Evolutionary conservation across 1,140 invertebrate genomes (phyloP), one percentile per base, ranked within the genome.

Genomic region (Laupala kohalensis): DNA sequence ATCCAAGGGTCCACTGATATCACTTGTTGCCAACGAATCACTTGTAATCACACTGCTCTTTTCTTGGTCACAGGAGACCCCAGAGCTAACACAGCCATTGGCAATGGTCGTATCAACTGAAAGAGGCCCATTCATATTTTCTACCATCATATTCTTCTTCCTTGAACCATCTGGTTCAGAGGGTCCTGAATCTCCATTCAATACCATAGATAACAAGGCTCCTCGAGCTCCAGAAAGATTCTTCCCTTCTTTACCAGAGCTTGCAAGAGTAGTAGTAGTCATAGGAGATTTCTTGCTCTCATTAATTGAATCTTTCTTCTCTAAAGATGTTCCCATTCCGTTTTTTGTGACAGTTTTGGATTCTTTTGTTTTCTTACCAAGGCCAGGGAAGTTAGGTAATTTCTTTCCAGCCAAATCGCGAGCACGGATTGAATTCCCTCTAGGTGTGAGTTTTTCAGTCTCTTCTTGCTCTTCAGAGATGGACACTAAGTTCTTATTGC

Each of bases 391-490:
- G n/a, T 37, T 72, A 15, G 78, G 77, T 69, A 79, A 75, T 69
- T 78, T 77, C 75, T 78, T 65, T 74, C 71, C 73, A 74, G 64
- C 6, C 74, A 73, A 27, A 72, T 69, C 25, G 19, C 37, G 37
- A 19, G 71, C 6, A 37, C 72, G 19, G 25, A 73, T 29, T 4
- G 69, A 71, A 26, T 25, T 71, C 25, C 66, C 67, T 62, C 69
- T 24, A 3, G 70, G 70, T 15, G 69, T 73, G 15, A 73, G 30
- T 15, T 26, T 19, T 30, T 71, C 69, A 4, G 24, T 26, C 25
- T 80, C 79, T 70, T 81, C 80, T 29, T 75, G 75, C 72, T 80
- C 80, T 74, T 82, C 81, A 23, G 75, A 76, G 63, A 82, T 81
- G 12, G 79, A 77, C 29, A 75, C 75, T 26, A 82, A 72, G 69